These are phyloP conservation scores for Gymnobelideus leadbeateri DNA, from an alignment of 2,113 vertebrate species.

Conservation along the genomic window DNA sequence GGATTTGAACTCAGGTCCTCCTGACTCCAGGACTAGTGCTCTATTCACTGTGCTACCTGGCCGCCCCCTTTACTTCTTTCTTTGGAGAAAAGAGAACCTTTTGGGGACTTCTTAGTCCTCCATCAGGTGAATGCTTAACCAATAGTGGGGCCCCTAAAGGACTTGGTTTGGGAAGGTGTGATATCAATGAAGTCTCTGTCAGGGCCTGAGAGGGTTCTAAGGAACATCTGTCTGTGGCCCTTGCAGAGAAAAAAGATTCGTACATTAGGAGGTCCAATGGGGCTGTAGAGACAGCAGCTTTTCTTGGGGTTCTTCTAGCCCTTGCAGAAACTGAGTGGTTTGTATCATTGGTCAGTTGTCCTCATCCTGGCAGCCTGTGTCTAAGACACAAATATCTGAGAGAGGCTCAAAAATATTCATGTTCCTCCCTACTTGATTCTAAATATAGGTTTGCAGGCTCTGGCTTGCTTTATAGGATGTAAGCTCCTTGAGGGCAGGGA, in stretches of 20 bases:
- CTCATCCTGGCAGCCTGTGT: not conserved
- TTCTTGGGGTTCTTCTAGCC: not conserved
- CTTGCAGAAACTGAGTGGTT: not conserved
- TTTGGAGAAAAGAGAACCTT: not conserved
- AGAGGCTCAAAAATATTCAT: not conserved
- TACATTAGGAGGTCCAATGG: not conserved
- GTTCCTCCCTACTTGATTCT: not conserved
- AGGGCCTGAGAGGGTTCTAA: too few relatives aligned
- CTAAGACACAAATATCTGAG: not conserved
- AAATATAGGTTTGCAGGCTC: not conserved
- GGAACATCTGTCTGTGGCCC: not conserved
- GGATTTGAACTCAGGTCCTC: too few relatives aligned
- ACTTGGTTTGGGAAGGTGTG: not conserved
- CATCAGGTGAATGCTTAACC: not conserved
- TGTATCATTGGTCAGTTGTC: not conserved
- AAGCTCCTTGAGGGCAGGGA: not conserved
- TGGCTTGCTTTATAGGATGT: not conserved
- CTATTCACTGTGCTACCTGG: too few relatives aligned
- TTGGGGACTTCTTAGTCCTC: not conserved
- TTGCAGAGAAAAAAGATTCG: not conserved
- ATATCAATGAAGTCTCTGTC: not conserved
- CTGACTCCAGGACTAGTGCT: too few relatives aligned
- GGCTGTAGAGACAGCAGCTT: not conserved
- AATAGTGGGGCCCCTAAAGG: not conserved
- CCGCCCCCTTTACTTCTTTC: too few relatives aligned